Percentiles rank a stretch among this genome's conserved stretches.
Evolutionary conservation across 2,113 vertebrate genomes (phyloP).

Genomic region (Leptosomus discolor): DNA sequence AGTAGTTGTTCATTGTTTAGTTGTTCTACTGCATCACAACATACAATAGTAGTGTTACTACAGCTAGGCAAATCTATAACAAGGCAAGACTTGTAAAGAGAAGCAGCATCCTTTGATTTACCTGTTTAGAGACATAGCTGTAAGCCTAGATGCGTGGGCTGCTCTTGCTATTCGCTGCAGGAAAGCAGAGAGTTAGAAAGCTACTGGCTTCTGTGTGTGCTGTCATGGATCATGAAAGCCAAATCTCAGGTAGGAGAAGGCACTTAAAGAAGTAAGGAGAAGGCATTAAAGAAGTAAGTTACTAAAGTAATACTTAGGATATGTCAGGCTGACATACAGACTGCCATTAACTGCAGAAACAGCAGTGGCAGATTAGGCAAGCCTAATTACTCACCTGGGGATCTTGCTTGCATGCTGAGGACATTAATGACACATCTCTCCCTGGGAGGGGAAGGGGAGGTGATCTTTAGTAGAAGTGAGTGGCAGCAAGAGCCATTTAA

Average conservation of each 20-base stretch:
- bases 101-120: neutral
- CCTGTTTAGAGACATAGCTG: neutral
- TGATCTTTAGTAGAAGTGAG: neutral
- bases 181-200: neutral
- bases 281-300: neutral
- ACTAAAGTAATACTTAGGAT: neutral
- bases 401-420: neutral
- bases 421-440: neutral
- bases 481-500: neutral
- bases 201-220: neutral
- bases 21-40: neutral
- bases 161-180: neutral
- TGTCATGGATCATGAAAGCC: neutral
- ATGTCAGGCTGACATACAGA: neutral
- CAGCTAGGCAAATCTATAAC: neutral
- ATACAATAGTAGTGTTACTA: neutral
- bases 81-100: neutral
- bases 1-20: neutral
- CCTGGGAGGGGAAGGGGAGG: neutral
- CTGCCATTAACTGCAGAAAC: neutral
- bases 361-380: neutral
- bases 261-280: too few relatives aligned
- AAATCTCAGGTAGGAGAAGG: neutral
- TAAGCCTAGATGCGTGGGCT: neutral
- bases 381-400: conserved; percentile 17